phyloP scores from a whole-genome alignment of 1,140 invertebrate species.

The Mizuhopecten yessoensis region DNA sequence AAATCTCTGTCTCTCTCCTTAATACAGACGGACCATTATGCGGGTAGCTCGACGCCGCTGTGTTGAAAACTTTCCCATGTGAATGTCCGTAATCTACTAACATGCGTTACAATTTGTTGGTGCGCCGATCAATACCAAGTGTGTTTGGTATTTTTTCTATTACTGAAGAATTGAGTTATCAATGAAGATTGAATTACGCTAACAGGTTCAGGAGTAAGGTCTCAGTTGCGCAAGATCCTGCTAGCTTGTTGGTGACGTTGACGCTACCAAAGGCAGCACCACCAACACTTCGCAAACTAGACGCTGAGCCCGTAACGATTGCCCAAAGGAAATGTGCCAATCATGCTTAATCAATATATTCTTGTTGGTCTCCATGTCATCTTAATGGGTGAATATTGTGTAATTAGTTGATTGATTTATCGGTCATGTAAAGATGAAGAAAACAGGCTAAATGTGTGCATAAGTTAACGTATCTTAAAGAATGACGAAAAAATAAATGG shows the following conservation, averaged over 20 bases:
- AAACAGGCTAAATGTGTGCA: too few species aligned
- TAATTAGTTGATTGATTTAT: too few species aligned
- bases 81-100: background rate
- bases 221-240: background rate
- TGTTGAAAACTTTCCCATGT: background rate
- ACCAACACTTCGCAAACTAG: background rate
- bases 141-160: slow-evolving; percentile 28
- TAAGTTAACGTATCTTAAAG: too few species aligned
- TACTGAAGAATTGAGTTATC: slow-evolving; percentile 26
- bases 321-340: too few species aligned
- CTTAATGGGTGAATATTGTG: too few species aligned
- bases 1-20: background rate
- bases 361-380: too few species aligned
- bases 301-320: too few species aligned
- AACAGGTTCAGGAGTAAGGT: background rate
- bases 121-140: background rate
- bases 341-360: too few species aligned
- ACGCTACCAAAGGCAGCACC: background rate
- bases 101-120: slow-evolving; percentile 6
- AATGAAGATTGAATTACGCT: slow-evolving; percentile 26
- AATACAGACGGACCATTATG: background rate
- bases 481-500: too few species aligned
- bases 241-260: background rate
- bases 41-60: background rate
- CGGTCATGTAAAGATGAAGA: too few species aligned